Conservation (phyloP, 2,113 vertebrate species). For the Hemiscyllium ocellatum region DNA sequence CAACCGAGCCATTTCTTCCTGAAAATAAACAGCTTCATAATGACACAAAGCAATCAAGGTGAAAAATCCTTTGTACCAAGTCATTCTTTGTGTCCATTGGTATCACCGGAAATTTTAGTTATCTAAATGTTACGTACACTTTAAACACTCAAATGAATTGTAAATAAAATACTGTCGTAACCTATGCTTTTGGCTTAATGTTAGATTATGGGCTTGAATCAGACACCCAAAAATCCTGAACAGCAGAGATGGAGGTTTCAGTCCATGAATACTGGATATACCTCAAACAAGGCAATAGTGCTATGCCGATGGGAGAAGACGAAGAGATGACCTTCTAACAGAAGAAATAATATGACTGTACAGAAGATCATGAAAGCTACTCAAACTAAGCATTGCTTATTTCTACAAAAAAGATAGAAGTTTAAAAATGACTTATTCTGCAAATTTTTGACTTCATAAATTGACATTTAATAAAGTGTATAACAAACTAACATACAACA, state of each 20-base stretch:
- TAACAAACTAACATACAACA: not conserved
- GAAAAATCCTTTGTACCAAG: not conserved
- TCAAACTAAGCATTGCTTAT: not conserved
- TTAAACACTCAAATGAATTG: not conserved
- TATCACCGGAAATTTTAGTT: not conserved
- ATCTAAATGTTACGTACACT: not conserved
- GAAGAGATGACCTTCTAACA: not conserved
- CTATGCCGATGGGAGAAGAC: not conserved
- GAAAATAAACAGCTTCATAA: slow-evolving; percentile 42
- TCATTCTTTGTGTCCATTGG: not conserved
- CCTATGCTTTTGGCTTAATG: not conserved
- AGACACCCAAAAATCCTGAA: not conserved
- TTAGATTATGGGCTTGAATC: not conserved
- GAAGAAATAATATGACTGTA: not conserved
- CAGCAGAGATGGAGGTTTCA: too few relatives aligned
- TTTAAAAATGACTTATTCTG: not conserved
- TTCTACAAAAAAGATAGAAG: not conserved
- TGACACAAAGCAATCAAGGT: not conserved
- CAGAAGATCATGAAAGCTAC: not conserved
- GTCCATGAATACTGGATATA: not conserved
- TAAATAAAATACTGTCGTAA: not conserved
- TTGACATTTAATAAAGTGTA: not conserved
- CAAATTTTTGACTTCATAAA: not conserved
- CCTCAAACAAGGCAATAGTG: not conserved
- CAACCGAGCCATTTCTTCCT: slow-evolving; percentile 89